A percentile compares a stretch with the other conserved stretches of the same genome.
Evolutionary conservation across 2,888 invertebrate genomes (phyloP).

Genomic region (Sylvicola cinctus): DNA sequence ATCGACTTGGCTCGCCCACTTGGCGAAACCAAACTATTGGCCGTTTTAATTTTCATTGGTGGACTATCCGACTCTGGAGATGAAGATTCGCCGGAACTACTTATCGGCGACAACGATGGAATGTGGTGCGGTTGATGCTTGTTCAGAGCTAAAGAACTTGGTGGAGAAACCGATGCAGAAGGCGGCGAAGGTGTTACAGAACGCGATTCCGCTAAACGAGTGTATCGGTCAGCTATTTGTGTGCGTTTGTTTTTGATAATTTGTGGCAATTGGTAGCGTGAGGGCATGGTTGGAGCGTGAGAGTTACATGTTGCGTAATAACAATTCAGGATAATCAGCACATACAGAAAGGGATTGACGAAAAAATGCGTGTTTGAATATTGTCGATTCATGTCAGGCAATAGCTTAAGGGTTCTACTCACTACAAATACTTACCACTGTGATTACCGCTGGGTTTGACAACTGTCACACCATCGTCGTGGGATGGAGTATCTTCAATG

Average conservation of each 20-base stretch:
- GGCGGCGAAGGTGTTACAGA: conserved; percentile 59
- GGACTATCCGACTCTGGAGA: conserved; percentile 30
- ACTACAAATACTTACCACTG: too few species aligned
- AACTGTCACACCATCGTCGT: too few species aligned
- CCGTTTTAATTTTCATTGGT: conserved; percentile 21
- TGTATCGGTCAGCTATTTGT: conserved; percentile 33
- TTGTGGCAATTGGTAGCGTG: too few species aligned
- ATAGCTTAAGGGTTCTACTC: too few species aligned
- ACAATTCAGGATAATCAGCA: too few species aligned
- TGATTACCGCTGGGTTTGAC: too few species aligned
- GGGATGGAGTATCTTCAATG: conserved; percentile 27
- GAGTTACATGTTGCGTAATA: too few species aligned
- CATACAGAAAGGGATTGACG: too few species aligned
- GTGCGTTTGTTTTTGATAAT: conserved; percentile 8
- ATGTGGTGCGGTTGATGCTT: conserved; percentile 21
- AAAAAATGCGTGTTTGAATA: too few species aligned
- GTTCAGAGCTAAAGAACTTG: conserved; percentile 15
- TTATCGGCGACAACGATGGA: conserved; percentile 30
- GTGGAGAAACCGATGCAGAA: conserved; percentile 39
- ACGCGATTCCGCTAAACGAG: conserved; percentile 52
- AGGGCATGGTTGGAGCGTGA: too few species aligned
- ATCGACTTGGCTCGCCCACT: conserved; percentile 22
- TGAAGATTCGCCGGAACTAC: conserved; percentile 29
- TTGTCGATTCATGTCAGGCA: too few species aligned
- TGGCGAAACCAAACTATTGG: conserved; percentile 18